Conservation (phyloP, 2,113 vertebrate species). For the Psophia crepitans region DNA sequence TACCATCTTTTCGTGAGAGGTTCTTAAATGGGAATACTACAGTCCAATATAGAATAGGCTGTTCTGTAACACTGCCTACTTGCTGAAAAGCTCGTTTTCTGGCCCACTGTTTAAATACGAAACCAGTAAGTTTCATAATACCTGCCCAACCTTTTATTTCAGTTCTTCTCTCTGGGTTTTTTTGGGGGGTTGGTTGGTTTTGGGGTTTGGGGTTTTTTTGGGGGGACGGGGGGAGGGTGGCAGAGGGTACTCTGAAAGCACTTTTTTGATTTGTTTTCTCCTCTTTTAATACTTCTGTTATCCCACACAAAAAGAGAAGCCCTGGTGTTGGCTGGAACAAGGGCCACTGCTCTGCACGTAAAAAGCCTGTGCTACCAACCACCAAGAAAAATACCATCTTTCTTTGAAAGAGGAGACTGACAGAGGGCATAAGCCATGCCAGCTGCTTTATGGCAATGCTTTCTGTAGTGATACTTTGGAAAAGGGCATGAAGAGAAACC, state of each 20-base stretch:
- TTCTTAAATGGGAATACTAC: background rate
- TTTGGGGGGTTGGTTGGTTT: background rate
- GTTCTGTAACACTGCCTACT: background rate
- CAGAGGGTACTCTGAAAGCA: background rate
- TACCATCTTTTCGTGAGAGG: background rate
- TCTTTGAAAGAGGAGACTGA: background rate
- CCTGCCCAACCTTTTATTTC: background rate
- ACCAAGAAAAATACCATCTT: background rate
- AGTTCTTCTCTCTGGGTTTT: background rate
- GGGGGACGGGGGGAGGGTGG: too few relatives aligned
- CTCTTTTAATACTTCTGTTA: background rate
- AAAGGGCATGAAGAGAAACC: background rate
- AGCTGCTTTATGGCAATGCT: background rate
- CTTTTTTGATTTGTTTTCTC: background rate
- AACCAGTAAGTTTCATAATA: background rate
- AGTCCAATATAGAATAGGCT: background rate
- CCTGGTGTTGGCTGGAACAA: background rate
- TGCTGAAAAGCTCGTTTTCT: background rate
- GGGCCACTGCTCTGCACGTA: background rate
- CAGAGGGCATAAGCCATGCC: background rate
- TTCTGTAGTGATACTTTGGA: background rate
- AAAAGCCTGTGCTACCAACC: background rate
- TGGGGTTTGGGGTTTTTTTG: too few relatives aligned
- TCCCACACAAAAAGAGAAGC: background rate
- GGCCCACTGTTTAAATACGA: background rate